Evolutionary conservation across 2,797 vertebrate genomes (phyloP).

Genomic region (Sylvia borin): DNA sequence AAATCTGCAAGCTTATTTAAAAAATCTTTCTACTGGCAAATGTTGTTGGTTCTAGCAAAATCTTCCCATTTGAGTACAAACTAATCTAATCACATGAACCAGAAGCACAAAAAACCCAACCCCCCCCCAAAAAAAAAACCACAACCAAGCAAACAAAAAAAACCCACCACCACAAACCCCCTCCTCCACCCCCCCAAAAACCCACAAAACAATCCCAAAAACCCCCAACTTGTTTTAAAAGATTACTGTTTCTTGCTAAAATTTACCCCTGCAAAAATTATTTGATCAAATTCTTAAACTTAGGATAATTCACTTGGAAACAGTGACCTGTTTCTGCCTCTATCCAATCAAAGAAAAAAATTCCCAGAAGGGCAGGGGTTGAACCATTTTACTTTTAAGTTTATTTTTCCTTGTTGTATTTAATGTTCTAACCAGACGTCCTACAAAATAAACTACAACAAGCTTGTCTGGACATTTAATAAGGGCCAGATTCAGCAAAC

Average conservation of each 20-base stretch:
- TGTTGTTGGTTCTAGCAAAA: neutral
- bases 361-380: conserved; percentile 30
- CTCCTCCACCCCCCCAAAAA: neutral
- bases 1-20: neutral
- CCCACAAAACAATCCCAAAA: neutral
- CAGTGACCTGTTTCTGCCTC: conserved; percentile 33
- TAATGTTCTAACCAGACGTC: conserved; percentile 61
- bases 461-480: conserved; percentile 68
- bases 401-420: conserved; percentile 66
- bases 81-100: neutral
- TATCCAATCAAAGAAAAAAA: conserved; percentile 39
- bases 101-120: neutral
- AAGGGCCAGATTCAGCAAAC: conserved; percentile 65
- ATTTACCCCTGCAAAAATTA: neutral
- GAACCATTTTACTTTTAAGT: conserved; percentile 54
- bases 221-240: neutral
- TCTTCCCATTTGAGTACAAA: neutral
- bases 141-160: no score
- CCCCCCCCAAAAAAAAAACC: neutral
- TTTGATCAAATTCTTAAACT: conserved; percentile 12
- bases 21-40: neutral
- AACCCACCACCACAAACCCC: no score
- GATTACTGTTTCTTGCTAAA: neutral
- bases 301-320: conserved; percentile 58
- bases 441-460: conserved; percentile 69